Evolutionary conservation across 92 coral and sea anemone genomes (phyloP), one percentile per base, ranked within the genome.

Genomic region (Paragorgia papillata): DNA sequence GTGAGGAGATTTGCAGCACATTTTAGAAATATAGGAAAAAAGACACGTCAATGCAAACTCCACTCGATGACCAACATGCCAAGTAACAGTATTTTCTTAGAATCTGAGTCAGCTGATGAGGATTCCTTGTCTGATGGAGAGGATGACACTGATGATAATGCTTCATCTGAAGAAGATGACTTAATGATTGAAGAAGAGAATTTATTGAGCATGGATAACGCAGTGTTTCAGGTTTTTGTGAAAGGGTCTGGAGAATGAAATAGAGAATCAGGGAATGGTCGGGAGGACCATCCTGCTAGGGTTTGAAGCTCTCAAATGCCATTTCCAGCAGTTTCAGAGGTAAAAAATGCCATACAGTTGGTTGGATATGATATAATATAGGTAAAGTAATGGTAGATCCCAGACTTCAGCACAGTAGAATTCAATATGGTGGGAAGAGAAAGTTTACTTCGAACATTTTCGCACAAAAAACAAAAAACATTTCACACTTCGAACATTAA

Each of bases 91-190:
- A 4, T 10, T 4, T 37, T 4, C 10, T 4, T 37, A 10, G 43
- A 37, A 4, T 4, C 10, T 37, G 43, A 37, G 10, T 37, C 10
- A 10, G 43, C 43, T 37, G 43, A 37, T 51, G 58, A 51, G 7
- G 58, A 51, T 51, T 17, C 58, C 58, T 51, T 22, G 58, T 51
- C 8, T 51, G n/a, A 51, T 51, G n/a, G n/a, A n/a, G n/a, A n/a
- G n/a, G 58, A 51, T 17, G n/a, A 51, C 26, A 5, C 58, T 22
- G 20, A 17, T n/a, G n/a, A 51, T 5, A 3, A 51, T 6, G 6
- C 4, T 17, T 51, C n/a, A 51, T 17, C 21, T 51, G 58, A 51
- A 5, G 58, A 5, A 17, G n/a, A 51, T 43, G 26, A 51, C 43
- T 4, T 37, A 10, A 37, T 37, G 43, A 10, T 4, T 37, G 43